Evolutionary conservation across 2,888 invertebrate genomes (phyloP).

Genomic region (Villa cingulata): DNA sequence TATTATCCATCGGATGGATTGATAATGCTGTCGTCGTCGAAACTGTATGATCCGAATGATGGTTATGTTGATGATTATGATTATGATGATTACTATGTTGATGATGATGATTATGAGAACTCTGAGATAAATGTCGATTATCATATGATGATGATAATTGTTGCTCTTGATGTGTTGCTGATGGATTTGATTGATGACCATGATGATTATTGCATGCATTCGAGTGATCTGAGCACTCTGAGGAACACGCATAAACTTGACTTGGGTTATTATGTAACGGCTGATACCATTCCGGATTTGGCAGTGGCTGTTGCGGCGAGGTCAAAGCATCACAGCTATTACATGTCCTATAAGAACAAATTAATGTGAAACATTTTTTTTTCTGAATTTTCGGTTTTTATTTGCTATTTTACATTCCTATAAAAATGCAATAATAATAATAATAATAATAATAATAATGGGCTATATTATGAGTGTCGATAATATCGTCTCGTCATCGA

Average conservation of each 20-base stretch:
- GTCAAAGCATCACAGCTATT: constrained; percentile 35
- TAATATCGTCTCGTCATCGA: too few relatives aligned
- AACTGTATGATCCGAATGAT: constrained; percentile 10
- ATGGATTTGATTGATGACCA: constrained; percentile 16
- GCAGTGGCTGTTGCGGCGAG: constrained; percentile 32
- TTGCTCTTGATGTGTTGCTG: constrained; percentile 10
- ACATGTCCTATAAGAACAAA: constrained; percentile 24
- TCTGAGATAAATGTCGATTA: neutral
- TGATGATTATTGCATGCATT: constrained; percentile 23
- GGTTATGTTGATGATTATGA: constrained; percentile 13
- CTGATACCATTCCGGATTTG: constrained; percentile 32
- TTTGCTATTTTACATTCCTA: too few relatives aligned
- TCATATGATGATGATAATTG: constrained; percentile 3
- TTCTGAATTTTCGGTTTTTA: too few relatives aligned
- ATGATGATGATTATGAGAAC: constrained; percentile 2
- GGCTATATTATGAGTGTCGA: neutral
- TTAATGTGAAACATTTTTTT: too few relatives aligned
- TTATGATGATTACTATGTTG: constrained; percentile 13
- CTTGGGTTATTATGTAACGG: constrained; percentile 26
- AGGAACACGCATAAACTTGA: constrained; percentile 36
- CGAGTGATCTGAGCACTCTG: constrained; percentile 35
- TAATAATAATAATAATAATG: too few relatives aligned
- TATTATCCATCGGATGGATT: constrained; percentile 21
- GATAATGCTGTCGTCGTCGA: constrained; percentile 11
- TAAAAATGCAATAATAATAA: too few relatives aligned